Evolutionary conservation across 2,113 vertebrate genomes (phyloP), one percentile per base, ranked within the genome.

Genomic region (Lonchura striata): DNA sequence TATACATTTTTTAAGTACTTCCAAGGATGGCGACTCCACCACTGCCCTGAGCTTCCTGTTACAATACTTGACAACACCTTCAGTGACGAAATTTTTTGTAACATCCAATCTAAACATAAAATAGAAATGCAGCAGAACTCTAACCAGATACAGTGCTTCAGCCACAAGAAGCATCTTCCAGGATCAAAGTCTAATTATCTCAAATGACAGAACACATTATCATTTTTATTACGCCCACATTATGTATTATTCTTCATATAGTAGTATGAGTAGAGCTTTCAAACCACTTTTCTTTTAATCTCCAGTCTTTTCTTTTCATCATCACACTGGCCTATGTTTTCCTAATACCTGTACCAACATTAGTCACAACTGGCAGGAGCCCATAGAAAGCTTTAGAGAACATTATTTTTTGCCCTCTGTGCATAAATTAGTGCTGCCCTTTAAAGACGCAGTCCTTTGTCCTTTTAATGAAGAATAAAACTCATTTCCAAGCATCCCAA

Each of bases 381-480:
- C 69, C 83, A 90, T 9, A 76, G 64, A 93, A 85, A 95, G 76
- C 47, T 78, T 94, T 88, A 92, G 80, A 90, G 82, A 95, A 88
- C 76, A 86, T 91, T 95, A 96, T 75, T 88, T 95, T 97, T 95
- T 95, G 95, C 94, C 96, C 94, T 97, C 93, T 95, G 68, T 83
- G 84, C 93, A 94, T 94, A 90, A 44, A 94, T 96, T 96, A 97
- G 35, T 90, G 57, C 82, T 96, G 92, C 76, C 86, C 90, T 97
- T 96, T 96, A 97, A 97, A 94, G 47, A 96, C 0, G 5, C 44
- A 91, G 57, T 35, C 88, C 52, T 96, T 97, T 92, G 82, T 97
- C 95, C 92, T 94, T 94, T 90, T 94, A 96, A 97, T 95, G 75
- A 96, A 94, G 87, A 95, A 81, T 92, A 95, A 95, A 97, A 96